These are phyloP conservation scores for Ophion slaviceki DNA, from an alignment of 2,888 invertebrate genomes.

Conservation along the genomic window DNA sequence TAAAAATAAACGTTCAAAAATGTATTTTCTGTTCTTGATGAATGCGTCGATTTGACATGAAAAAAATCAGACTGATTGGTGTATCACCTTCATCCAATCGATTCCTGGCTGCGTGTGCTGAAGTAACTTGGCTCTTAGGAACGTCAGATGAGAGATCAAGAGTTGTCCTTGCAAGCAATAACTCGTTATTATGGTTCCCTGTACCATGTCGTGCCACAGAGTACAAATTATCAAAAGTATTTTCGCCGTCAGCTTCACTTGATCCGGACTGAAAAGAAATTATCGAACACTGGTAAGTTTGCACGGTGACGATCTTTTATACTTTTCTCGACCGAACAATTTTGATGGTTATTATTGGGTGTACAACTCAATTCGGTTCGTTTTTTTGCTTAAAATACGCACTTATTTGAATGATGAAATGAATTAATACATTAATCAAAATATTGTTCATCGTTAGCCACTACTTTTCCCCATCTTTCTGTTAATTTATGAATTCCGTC, in stretches of 20 bases:
- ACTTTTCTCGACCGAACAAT: background rate
- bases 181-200: constrained; percentile 92
- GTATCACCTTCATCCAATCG: constrained; percentile 90
- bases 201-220: constrained; percentile 91
- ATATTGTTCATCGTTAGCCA: no score
- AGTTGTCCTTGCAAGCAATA: constrained; percentile 93
- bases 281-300: background rate
- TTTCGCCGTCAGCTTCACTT: constrained; percentile 85
- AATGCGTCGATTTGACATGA: no score
- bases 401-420: no score
- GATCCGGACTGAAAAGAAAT: constrained; percentile 83
- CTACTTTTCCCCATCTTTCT: no score
- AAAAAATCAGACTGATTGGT: no score
- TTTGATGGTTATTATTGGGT: background rate
- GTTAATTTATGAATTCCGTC: no score
- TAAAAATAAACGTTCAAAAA: no score
- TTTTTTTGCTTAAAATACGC: no score
- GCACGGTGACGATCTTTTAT: background rate
- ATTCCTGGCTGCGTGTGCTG: constrained; percentile 89
- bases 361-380: no score
- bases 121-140: constrained; percentile 89
- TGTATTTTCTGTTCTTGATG: no score
- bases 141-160: constrained; percentile 89
- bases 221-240: constrained; percentile 88
- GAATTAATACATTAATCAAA: no score